These are phyloP conservation scores for Lithodes maja DNA, from an alignment of 2,888 invertebrate species.

Conservation along the genomic window DNA sequence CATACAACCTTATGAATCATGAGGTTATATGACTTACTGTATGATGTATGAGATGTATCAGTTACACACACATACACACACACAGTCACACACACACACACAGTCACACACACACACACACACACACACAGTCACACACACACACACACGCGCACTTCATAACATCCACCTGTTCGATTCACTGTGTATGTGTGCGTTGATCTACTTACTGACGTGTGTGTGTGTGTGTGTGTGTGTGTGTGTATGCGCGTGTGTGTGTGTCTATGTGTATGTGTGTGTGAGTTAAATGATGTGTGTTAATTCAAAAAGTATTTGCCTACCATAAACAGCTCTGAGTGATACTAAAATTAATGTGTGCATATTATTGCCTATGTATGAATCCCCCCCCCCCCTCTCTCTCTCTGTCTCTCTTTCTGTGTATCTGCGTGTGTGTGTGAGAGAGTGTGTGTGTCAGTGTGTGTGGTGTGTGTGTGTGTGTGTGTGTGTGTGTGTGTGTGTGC, in stretches of 20 bases:
- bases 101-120: conserved; percentile 18
- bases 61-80: background rate
- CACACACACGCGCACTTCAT: background rate
- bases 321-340: background rate
- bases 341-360: background rate
- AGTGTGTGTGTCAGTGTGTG: conserved; percentile 11
- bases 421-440: conserved; percentile 8
- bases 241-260: conserved; percentile 13
- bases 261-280: conserved; percentile 11
- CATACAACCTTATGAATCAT: too few species aligned
- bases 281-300: background rate
- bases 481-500: too few species aligned
- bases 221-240: conserved; percentile 23
- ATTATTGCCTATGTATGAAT: background rate
- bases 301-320: background rate
- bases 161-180: background rate
- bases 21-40: too few species aligned
- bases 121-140: conserved; percentile 20
- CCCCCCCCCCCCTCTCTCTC: background rate
- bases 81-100: too few species aligned
- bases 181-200: background rate
- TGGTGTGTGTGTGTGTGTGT: conserved; percentile 28
- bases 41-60: too few species aligned
- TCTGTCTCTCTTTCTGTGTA: background rate
- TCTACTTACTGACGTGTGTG: background rate